These are phyloP conservation scores for Tenrec ecaudatus DNA, from an alignment of 2,113 vertebrate species.

Conservation along the genomic window DNA sequence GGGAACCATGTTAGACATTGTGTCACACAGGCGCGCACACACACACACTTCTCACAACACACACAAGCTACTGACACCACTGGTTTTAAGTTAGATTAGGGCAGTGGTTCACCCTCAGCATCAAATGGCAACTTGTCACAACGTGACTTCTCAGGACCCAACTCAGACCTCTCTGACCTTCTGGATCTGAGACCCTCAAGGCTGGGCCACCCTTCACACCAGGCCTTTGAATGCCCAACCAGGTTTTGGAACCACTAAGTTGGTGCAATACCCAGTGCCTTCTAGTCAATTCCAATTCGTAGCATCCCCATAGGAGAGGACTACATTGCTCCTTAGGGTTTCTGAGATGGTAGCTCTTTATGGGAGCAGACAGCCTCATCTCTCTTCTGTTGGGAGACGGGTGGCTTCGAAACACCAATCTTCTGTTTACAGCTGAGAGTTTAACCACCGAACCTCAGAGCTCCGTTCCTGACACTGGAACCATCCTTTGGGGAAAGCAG, in stretches of 20 bases:
- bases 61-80: not conserved
- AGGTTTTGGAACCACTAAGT: not conserved
- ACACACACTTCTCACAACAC: not conserved
- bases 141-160: not conserved
- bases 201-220: accelerated
- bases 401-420: not conserved
- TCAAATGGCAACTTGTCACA: accelerated
- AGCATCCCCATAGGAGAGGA: not conserved
- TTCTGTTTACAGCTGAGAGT: not conserved
- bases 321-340: not conserved
- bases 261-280: not conserved
- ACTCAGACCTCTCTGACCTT: not conserved
- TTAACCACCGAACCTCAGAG: not conserved
- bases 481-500: slow-evolving; percentile 70
- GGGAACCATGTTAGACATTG: not conserved
- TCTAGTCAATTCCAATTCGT: not conserved
- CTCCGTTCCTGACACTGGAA: not conserved
- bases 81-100: not conserved
- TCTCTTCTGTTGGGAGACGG: not conserved
- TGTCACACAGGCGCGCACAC: no score
- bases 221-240: not conserved
- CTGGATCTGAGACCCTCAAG: not conserved
- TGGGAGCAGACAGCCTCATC: not conserved
- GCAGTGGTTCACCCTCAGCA: not conserved
- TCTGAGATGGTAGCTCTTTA: not conserved